phyloP scores from a whole-genome alignment of 2,888 invertebrate species.

The Operophtera brumata region DNA sequence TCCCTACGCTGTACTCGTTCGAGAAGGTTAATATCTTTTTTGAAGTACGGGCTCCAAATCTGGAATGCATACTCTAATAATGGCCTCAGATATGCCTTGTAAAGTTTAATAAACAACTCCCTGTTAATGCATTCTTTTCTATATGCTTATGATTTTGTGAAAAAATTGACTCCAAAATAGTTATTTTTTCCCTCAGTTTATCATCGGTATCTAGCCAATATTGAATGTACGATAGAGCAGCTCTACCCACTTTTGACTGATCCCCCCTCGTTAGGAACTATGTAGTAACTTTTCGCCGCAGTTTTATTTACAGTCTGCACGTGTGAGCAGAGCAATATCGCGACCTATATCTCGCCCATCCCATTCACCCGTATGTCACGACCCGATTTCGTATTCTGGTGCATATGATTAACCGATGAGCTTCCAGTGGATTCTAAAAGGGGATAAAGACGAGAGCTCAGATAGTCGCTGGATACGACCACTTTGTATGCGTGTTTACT shows the following conservation, averaged over 20 bases:
- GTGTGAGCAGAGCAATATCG: constrained; percentile 38
- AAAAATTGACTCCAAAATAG: no score
- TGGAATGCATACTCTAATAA: no score
- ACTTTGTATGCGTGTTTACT: no score
- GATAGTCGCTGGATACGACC: no score
- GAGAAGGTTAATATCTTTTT: no score
- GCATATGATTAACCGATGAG: constrained; percentile 12
- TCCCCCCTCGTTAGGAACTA: not conserved
- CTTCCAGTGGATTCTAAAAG: not conserved
- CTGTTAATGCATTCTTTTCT: no score
- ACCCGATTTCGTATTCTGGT: constrained; percentile 24
- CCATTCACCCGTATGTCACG: constrained; percentile 43
- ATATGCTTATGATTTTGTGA: no score
- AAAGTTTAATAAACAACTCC: no score
- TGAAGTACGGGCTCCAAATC: no score
- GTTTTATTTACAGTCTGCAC: constrained; percentile 28
- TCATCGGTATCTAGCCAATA: not conserved
- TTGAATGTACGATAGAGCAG: not conserved
- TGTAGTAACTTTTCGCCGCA: constrained; percentile 1
- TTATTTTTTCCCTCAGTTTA: no score
- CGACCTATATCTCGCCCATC: constrained; percentile 47
- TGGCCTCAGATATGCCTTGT: no score
- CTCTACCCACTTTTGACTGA: not conserved
- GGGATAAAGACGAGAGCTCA: not conserved
- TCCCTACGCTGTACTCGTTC: no score